These are phyloP conservation scores for Hedychridium roseum DNA, from an alignment of 2,888 invertebrate genomes.

Conservation along the genomic window DNA sequence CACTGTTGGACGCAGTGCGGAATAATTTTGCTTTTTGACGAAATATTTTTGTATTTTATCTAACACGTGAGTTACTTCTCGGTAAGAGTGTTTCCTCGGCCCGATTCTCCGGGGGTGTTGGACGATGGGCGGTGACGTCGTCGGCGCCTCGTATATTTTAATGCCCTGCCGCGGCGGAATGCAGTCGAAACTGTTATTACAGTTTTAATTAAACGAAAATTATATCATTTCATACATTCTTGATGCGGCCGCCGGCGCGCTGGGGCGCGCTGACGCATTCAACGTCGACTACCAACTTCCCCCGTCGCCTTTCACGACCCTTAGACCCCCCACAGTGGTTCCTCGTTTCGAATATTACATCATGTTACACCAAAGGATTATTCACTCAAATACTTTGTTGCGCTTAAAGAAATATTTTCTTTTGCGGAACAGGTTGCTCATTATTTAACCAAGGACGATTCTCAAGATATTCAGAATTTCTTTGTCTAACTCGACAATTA, in stretches of 20 bases:
- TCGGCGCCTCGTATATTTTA: constrained; percentile 42
- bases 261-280: constrained; percentile 33
- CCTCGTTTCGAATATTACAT: constrained; percentile 38
- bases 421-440: too few species aligned
- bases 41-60: not conserved
- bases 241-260: constrained; percentile 36
- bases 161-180: constrained; percentile 36
- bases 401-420: too few species aligned
- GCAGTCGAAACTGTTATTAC: constrained; percentile 46
- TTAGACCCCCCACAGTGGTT: constrained; percentile 10
- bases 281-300: constrained; percentile 10
- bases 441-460: too few species aligned
- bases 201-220: constrained; percentile 56
- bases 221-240: constrained; percentile 50
- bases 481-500: too few species aligned
- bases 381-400: too few species aligned
- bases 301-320: not conserved
- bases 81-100: constrained; percentile 8
- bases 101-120: constrained; percentile 2
- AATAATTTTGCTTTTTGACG: too few species aligned
- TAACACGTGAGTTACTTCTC: not conserved
- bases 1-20: too few species aligned
- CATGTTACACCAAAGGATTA: too few species aligned
- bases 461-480: too few species aligned
- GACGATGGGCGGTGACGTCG: constrained; percentile 8